Percentiles rank a stretch among this genome's conserved stretches.
These are phyloP conservation scores for Margarornis squamiger DNA, from an alignment of 2,797 vertebrate genomes.

Conservation along the genomic window DNA sequence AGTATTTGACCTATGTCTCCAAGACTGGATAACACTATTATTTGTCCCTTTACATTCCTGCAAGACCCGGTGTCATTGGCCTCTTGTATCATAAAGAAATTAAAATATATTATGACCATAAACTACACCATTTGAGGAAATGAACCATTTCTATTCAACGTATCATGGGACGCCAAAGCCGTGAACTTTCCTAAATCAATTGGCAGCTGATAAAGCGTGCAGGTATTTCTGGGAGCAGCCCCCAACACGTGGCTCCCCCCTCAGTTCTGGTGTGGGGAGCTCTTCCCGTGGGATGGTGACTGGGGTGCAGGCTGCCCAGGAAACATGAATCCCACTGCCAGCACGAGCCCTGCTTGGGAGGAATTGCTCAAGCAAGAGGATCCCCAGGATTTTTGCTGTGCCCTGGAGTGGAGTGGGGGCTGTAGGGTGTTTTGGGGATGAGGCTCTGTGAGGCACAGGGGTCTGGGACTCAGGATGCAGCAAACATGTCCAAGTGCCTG, in stretches of 20 bases:
- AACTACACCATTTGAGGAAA: constrained; percentile 77
- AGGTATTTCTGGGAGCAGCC: constrained; percentile 80
- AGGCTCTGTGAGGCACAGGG: not conserved
- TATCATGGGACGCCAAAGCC: not conserved
- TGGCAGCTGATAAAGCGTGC: constrained; percentile 79
- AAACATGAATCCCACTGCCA: not conserved
- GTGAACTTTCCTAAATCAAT: constrained; percentile 83
- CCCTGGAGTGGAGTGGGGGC: fast-evolving
- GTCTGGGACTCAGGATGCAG: not conserved
- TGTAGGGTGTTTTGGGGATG: not conserved
- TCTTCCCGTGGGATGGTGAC: fast-evolving
- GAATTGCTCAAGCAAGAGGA: not conserved
- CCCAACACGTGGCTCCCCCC: not conserved
- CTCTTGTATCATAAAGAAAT: constrained; percentile 79
- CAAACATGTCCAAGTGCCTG: not conserved
- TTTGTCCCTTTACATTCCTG: constrained; percentile 5
- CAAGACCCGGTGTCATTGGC: constrained; percentile 12
- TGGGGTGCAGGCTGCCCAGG: not conserved
- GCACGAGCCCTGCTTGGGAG: not conserved
- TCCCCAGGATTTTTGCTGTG: not conserved
- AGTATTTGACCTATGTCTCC: not conserved
- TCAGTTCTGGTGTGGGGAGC: not conserved
- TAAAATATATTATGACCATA: constrained; percentile 93
- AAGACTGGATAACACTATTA: not conserved
- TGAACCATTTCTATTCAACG: constrained; percentile 29